Conservation (phyloP, 2,113 vertebrate genomes). For the Laterallus jamaicensis region DNA sequence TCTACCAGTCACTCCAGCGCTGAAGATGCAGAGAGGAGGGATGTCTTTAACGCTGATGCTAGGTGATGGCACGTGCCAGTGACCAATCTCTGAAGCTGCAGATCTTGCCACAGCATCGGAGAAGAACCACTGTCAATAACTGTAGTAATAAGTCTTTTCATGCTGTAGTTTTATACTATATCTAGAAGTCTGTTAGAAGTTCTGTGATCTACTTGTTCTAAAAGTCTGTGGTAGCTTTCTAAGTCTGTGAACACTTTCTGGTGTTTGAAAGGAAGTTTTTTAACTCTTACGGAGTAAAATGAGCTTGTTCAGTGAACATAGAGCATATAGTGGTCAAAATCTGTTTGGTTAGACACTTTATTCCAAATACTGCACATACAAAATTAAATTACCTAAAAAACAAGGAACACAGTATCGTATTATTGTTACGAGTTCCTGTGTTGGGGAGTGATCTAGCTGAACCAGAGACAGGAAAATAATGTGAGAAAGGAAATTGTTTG, state of each 20-base stretch:
- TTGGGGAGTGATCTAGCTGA: not conserved
- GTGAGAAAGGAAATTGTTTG: not conserved
- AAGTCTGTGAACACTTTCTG: not conserved
- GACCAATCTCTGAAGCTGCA: not conserved
- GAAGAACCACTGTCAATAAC: not conserved
- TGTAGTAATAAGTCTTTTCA: not conserved
- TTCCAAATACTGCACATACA: not conserved
- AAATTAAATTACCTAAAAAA: not conserved
- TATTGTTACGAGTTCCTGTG: not conserved
- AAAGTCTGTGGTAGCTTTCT: not conserved
- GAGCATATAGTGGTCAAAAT: not conserved
- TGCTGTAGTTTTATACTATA: not conserved
- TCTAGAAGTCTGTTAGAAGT: not conserved
- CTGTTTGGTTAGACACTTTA: not conserved
- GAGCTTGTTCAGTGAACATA: slow-evolving; percentile 12
- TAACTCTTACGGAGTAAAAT: not conserved
- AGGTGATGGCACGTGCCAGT: accelerated
- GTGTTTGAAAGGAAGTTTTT: not conserved
- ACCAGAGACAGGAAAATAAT: not conserved
- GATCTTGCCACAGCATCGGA: not conserved
- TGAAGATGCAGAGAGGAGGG: not conserved
- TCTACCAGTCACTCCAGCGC: not conserved
- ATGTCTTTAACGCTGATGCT: not conserved
- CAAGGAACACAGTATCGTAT: not conserved
- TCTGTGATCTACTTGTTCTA: not conserved